Conservation (phyloP, 2,797 vertebrate genomes). For the Anableps anableps region DNA sequence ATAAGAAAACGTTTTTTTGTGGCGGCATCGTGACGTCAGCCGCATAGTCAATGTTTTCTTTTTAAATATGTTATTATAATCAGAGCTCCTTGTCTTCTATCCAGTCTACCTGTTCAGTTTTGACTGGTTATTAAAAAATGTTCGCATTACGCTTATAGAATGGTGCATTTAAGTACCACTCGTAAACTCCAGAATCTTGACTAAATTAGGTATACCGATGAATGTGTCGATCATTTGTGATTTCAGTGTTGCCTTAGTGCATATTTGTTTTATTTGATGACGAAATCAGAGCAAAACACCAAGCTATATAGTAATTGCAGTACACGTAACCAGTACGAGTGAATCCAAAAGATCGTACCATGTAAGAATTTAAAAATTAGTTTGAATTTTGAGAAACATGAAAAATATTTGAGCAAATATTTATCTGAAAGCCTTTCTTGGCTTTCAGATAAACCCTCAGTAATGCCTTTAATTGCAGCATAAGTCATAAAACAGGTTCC, state of each 20-base stretch:
- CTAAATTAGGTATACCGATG: background rate
- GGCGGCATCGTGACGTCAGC: too few relatives aligned
- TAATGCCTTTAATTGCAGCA: background rate
- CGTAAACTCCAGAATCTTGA: background rate
- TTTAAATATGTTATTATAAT: background rate
- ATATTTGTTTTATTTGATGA: background rate
- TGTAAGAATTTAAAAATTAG: background rate
- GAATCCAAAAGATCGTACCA: background rate
- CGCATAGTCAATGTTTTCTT: background rate
- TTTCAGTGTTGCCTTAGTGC: too few relatives aligned
- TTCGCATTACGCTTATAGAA: background rate
- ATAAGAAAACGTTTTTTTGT: background rate
- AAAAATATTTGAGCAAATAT: background rate
- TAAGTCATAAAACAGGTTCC: slow-evolving; percentile 18
- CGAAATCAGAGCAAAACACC: background rate
- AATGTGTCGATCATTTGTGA: background rate
- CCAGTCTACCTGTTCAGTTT: background rate
- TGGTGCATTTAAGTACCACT: background rate
- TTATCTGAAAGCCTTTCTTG: background rate
- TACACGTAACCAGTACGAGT: too few relatives aligned
- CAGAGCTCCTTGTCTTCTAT: background rate
- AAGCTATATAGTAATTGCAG: background rate
- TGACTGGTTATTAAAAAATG: background rate
- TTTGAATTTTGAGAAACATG: background rate
- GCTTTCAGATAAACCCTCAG: background rate